phyloP scores from a whole-genome alignment of 92 coral and sea anemone genomes.

The Metridium senile region DNA sequence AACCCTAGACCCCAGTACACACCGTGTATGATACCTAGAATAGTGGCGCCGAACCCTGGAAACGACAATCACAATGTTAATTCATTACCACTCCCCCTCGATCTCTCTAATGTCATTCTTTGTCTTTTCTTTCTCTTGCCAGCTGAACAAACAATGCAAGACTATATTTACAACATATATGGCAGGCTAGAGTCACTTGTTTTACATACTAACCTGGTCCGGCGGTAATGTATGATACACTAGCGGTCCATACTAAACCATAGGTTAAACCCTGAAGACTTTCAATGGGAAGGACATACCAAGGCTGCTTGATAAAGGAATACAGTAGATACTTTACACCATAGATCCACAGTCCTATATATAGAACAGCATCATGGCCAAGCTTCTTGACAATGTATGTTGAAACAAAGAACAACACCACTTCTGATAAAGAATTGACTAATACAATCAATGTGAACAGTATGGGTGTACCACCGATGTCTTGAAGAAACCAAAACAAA shows the following conservation, averaged over 20 bases:
- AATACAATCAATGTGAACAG: slow-evolving; percentile 74
- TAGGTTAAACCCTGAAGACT: slow-evolving; percentile 79
- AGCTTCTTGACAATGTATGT: slow-evolving; percentile 73
- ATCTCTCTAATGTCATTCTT: not conserved
- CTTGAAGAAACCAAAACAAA: slow-evolving; percentile 90
- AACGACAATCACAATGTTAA: not conserved
- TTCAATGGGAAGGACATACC: slow-evolving; percentile 85
- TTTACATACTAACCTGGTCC: slow-evolving; percentile 62
- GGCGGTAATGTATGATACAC: slow-evolving; percentile 78
- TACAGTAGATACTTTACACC: slow-evolving; percentile 76
- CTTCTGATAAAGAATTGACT: slow-evolving; percentile 77
- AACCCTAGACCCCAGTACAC: slow-evolving; percentile 95
- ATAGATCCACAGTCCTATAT: slow-evolving; percentile 73
- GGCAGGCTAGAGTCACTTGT: too few species aligned
- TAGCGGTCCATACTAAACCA: slow-evolving; percentile 91
- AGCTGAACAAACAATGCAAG: too few species aligned
- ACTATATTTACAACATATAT: too few species aligned
- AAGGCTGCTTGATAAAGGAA: slow-evolving; percentile 72
- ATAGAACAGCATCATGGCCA: slow-evolving; percentile 80
- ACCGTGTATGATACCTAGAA: slow-evolving; percentile 90
- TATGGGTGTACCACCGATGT: slow-evolving; percentile 84
- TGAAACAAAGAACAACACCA: slow-evolving; percentile 77
- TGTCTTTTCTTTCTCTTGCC: too few species aligned
- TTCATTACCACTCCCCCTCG: not conserved
- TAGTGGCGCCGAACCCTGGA: slow-evolving; percentile 78